phyloP scores from a whole-genome alignment of 2,113 vertebrate genomes.

The Hippocampus barbouri region DNA sequence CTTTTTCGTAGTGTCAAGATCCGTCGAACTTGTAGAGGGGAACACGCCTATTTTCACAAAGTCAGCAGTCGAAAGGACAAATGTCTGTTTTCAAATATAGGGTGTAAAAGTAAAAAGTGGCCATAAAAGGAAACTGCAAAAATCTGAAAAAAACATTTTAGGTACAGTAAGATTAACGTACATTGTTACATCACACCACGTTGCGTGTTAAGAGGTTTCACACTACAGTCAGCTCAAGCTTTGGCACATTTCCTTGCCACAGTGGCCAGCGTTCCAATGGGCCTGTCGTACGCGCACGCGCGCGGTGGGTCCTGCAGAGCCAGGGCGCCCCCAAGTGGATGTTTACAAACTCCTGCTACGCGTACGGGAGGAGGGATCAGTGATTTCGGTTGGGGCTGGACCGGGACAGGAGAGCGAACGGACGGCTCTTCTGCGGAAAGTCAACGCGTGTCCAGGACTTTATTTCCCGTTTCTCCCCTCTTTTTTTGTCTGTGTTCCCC shows the following conservation, averaged over 20 bases:
- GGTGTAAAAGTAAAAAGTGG: too few relatives aligned
- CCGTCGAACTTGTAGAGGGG: too few relatives aligned
- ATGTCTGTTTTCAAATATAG: too few relatives aligned
- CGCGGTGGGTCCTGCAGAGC: slow-evolving; percentile 43
- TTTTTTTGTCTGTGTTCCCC: slow-evolving; percentile 8
- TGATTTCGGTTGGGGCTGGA: slow-evolving; percentile 39
- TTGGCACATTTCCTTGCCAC: slow-evolving; percentile 15
- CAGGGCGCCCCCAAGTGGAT: slow-evolving; percentile 64
- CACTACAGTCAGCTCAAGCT: slow-evolving; percentile 8
- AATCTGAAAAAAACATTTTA: not conserved
- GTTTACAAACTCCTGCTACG: slow-evolving; percentile 9
- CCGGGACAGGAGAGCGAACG: slow-evolving; percentile 47
- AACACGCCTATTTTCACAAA: too few relatives aligned
- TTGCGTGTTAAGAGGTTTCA: not conserved
- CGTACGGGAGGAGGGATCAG: slow-evolving; percentile 53
- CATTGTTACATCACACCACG: not conserved
- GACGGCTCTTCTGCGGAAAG: slow-evolving; percentile 58
- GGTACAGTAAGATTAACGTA: not conserved
- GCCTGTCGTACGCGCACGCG: not conserved
- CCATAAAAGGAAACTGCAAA: not conserved
- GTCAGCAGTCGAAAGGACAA: not conserved
- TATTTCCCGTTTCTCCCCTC: slow-evolving; percentile 21
- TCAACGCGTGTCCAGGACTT: slow-evolving; percentile 52
- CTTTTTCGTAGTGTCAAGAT: too few relatives aligned
- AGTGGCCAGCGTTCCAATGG: not conserved